Percentiles rank a stretch among this genome's conserved stretches.
Evolutionary conservation across 2,888 invertebrate genomes (phyloP).

Genomic region (Sarcophaga variegata): DNA sequence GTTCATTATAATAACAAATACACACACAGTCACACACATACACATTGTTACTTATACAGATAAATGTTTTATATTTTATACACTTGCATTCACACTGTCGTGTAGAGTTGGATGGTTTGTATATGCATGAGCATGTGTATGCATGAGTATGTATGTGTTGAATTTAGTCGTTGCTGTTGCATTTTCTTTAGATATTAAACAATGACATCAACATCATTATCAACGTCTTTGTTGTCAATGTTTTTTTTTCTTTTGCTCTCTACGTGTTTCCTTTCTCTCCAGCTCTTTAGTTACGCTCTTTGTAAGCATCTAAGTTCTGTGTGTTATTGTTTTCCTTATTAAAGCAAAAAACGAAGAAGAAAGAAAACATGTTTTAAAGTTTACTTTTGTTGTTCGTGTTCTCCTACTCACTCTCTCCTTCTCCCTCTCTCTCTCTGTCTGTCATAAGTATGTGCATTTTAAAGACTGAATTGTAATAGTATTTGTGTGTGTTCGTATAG

Average conservation of each 20-base stretch:
- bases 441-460: background rate
- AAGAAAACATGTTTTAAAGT: conserved; percentile 49
- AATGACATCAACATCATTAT: conserved; percentile 80
- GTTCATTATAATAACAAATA: background rate
- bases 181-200: conserved; percentile 75
- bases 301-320: background rate
- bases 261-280: background rate
- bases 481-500: conserved; percentile 9
- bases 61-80: background rate
- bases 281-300: background rate
- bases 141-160: conserved; percentile 12
- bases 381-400: conserved; percentile 53
- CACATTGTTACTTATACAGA: background rate
- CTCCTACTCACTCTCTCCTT: background rate
- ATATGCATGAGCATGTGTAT: background rate
- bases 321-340: conserved; percentile 20
- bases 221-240: conserved; percentile 62
- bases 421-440: background rate
- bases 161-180: conserved; percentile 63
- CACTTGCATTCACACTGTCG: background rate
- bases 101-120: background rate
- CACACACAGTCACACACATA: background rate
- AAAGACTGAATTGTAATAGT: background rate
- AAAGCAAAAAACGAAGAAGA: background rate
- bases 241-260: conserved; percentile 69